Percentiles rank a stretch among this genome's conserved stretches.
phyloP scores from a whole-genome alignment of 2,113 vertebrate genomes.

The Cochlearius cochlearius region DNA sequence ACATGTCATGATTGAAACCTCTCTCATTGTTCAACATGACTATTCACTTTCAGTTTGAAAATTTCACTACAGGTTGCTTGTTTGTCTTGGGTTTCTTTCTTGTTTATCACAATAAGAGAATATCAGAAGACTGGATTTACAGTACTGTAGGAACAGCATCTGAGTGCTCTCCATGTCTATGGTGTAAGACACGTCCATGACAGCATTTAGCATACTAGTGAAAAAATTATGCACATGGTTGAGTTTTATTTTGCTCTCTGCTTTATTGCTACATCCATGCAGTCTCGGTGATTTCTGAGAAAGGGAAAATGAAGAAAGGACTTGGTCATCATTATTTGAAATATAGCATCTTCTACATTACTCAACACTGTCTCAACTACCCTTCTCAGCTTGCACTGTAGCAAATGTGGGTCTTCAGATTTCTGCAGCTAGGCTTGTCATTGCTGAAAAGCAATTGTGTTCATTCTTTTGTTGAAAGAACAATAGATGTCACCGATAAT shows the following conservation, averaged over 20 bases:
- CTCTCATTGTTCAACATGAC: background rate
- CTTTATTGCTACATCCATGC: background rate
- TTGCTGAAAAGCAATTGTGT: background rate
- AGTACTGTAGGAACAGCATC: background rate
- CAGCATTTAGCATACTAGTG: background rate
- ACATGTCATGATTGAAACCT: background rate
- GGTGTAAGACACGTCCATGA: background rate
- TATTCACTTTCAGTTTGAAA: background rate
- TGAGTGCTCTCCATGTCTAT: background rate
- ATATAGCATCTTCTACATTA: background rate
- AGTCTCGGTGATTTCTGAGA: background rate
- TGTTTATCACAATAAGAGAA: background rate
- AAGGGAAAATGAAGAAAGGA: background rate
- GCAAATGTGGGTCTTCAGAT: background rate
- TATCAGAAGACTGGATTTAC: background rate
- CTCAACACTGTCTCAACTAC: background rate
- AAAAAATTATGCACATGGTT: background rate
- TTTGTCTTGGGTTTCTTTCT: background rate
- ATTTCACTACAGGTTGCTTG: background rate
- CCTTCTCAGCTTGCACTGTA: background rate
- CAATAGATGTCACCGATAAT: background rate
- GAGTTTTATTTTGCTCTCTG: background rate
- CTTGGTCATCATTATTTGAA: background rate
- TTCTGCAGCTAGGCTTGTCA: background rate
- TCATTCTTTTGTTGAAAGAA: background rate